Evolutionary conservation across 2,113 vertebrate genomes (phyloP), one percentile per base, ranked within the genome.

Genomic region (Phodopus roborovskii): DNA sequence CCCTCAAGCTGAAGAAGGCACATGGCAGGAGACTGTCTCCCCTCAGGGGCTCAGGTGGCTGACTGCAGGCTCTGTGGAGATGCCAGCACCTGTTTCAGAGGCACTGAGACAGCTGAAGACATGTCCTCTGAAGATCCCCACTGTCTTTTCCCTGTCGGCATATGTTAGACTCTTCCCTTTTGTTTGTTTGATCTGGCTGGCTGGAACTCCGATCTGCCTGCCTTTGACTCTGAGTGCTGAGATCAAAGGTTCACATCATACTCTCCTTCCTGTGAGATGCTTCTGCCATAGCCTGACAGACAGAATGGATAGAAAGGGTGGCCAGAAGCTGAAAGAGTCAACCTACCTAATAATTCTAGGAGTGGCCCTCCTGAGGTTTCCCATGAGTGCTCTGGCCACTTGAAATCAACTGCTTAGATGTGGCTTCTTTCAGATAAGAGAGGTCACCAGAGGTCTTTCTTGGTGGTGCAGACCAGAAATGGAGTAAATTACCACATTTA

Each of bases 381-480:
- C 39, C 77, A 39, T 39, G 48, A 73, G 66, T 78, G n/a, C 1
- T 1, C 0, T 50, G 86, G 48, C 36, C 88, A 82, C 0, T 70
- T 73, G n/a, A 56, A 39, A 66, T n/a, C 39, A 39, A 13, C 5
- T 50, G 13, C 70, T 79, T 16, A 11, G 0, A 30, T 74, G 17
- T 26, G n/a, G 28, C 36, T 87, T 50, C 50, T 77, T 89, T 88
- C 36, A 56, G 33, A 12, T 96, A 84, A 39, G 5, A 33, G 53
- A 91, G 48, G 36, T 50, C 62, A 84, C 64, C n/a, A 79, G 66
- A 92, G 36, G 3, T 92, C 73, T 92, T 91, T 91, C 45, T 96
- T 19, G 30, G 53, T 68, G 48, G 22, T 83, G 91, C 42, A 86
- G 36, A 89, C 71, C 74, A 89, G 30, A 97, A 96, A 88, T 42